Evolutionary conservation across 2,888 invertebrate genomes (phyloP).

Genomic region (Folsomia candida): DNA sequence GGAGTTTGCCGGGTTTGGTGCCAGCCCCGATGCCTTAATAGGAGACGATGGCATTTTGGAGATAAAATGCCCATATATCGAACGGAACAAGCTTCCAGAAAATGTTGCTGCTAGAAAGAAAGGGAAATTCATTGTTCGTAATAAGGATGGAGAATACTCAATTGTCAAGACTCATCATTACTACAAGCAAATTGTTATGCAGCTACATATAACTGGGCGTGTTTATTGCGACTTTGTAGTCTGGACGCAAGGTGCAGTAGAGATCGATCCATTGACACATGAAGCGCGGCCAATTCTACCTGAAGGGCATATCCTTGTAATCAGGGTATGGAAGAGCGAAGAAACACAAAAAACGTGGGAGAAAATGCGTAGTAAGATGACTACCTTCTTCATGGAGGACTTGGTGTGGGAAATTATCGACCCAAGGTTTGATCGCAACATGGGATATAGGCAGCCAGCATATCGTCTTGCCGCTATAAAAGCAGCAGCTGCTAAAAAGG

Average conservation of each 20-base stretch:
- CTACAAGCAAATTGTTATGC: slow-evolving; percentile 10
- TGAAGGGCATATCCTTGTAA: no score
- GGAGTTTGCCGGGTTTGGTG: slow-evolving; percentile 14
- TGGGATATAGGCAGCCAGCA: not conserved
- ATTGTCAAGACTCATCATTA: not conserved
- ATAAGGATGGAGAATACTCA: no score
- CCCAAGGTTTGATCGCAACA: not conserved
- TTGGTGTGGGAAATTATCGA: not conserved
- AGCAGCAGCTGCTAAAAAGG: no score
- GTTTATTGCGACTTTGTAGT: slow-evolving; percentile 16
- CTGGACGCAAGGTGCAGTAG: not conserved
- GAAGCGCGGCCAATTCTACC: not conserved
- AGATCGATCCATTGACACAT: not conserved
- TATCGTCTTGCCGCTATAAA: no score
- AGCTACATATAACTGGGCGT: not conserved
- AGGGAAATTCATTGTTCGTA: not conserved
- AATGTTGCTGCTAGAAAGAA: not conserved
- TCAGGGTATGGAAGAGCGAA: no score
- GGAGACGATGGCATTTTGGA: slow-evolving; percentile 13
- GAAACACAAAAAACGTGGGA: no score
- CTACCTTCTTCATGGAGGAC: not conserved
- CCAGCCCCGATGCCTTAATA: slow-evolving; percentile 23
- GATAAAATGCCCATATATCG: slow-evolving; percentile 15
- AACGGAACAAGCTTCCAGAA: not conserved
- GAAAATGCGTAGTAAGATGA: no score